Conservation (phyloP, 2,797 vertebrate genomes). For the Phalanger gymnotis region DNA sequence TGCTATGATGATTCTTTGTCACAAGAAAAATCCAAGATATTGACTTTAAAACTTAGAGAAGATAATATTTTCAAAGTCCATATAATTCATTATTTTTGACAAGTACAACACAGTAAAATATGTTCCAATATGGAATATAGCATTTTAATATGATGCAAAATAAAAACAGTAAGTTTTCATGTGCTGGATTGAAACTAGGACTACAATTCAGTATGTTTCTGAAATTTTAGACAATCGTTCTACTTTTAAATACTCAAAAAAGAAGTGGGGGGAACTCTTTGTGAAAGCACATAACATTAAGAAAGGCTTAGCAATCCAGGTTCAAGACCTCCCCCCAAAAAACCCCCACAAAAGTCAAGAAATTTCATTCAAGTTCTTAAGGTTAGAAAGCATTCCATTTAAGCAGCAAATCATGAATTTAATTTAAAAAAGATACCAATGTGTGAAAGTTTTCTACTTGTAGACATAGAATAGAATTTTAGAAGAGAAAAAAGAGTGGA, state of each 20-base stretch:
- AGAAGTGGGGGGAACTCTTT: background rate
- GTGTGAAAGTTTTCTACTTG: background rate
- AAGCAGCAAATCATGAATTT: background rate
- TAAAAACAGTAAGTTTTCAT: background rate
- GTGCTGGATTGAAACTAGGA: background rate
- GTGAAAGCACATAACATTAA: background rate
- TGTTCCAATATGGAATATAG: background rate
- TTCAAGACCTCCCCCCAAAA: background rate
- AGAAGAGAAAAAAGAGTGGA: background rate
- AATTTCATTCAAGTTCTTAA: background rate
- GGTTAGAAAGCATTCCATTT: background rate
- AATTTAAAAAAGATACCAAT: background rate
- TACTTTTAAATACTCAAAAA: background rate
- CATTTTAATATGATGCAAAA: background rate
- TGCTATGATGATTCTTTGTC: background rate
- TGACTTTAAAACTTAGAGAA: background rate
- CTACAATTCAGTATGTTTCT: background rate
- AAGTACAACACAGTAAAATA: background rate
- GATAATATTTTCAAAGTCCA: background rate
- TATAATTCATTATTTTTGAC: background rate
- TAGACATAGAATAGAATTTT: background rate
- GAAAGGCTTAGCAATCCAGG: background rate
- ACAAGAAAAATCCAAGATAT: background rate
- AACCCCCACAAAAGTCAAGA: background rate
- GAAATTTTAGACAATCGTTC: background rate